These are phyloP conservation scores for Hoplostethus mediterraneus DNA, from an alignment of 2,797 vertebrate species.

Conservation along the genomic window DNA sequence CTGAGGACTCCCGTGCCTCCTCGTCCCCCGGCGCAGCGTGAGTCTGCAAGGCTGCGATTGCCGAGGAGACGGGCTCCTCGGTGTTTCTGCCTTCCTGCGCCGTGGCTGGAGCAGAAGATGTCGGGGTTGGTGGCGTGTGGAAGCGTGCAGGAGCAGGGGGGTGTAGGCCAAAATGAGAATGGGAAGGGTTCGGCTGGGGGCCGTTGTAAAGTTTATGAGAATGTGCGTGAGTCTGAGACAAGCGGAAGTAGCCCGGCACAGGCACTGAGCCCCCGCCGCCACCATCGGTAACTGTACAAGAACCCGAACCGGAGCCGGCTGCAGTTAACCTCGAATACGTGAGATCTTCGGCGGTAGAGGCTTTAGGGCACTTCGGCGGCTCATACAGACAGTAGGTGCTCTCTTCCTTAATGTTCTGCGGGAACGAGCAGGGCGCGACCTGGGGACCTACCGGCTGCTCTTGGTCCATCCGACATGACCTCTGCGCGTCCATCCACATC, in stretches of 20 bases:
- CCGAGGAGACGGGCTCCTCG: constrained; percentile 81
- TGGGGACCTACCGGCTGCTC: constrained; percentile 80
- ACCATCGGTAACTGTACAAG: constrained; percentile 84
- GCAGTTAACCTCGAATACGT: constrained; percentile 88
- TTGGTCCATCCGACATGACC: constrained; percentile 95
- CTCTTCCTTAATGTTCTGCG: constrained; percentile 97
- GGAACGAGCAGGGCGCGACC: constrained; percentile 93
- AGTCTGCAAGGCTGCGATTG: constrained; percentile 73
- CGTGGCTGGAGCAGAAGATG: constrained; percentile 83
- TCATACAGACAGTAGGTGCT: constrained; percentile 97
- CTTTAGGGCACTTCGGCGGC: constrained; percentile 94
- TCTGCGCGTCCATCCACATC: constrained; percentile 95
- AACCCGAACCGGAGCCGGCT: constrained; percentile 77
- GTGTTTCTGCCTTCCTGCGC: constrained; percentile 86
- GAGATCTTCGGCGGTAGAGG: constrained; percentile 87
- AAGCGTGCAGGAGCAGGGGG: constrained; percentile 89
- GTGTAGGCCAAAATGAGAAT: constrained; percentile 85
- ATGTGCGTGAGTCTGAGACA: constrained; percentile 96
- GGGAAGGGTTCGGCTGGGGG: constrained; percentile 88
- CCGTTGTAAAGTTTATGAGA: constrained; percentile 92
- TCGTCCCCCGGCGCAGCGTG: constrained; percentile 83
- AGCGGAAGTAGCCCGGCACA: constrained; percentile 98
- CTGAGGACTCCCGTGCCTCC: constrained; percentile 90
- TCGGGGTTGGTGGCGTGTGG: constrained; percentile 84
- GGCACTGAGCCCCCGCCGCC: constrained; percentile 88